These are phyloP conservation scores for Epinotia ramella DNA, from an alignment of 2,888 invertebrate genomes.

Conservation along the genomic window DNA sequence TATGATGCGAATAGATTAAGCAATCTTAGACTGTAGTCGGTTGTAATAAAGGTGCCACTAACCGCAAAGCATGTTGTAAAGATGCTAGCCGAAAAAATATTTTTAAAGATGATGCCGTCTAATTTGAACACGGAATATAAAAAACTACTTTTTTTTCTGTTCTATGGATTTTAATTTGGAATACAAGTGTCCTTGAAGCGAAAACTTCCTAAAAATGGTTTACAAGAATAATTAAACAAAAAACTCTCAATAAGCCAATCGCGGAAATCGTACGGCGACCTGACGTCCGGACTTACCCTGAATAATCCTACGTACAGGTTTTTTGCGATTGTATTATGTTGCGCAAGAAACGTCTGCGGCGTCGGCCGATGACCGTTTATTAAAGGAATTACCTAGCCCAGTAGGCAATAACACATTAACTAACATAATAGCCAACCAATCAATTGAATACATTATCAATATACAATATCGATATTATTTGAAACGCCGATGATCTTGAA, in stretches of 20 bases:
- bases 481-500: too few species aligned
- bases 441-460: too few species aligned
- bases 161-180: too few species aligned
- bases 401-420: not conserved
- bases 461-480: too few species aligned
- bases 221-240: too few species aligned
- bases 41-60: not conserved
- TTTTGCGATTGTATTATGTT: not conserved
- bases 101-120: too few species aligned
- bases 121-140: too few species aligned
- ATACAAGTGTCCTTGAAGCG: too few species aligned
- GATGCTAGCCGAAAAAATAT: too few species aligned
- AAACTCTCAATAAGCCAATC: not conserved
- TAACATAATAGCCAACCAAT: not conserved
- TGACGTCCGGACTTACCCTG: not conserved
- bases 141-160: too few species aligned
- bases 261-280: not conserved
- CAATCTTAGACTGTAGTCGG: not conserved
- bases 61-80: not conserved
- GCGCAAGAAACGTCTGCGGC: not conserved
- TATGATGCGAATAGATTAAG: not conserved
- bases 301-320: not conserved
- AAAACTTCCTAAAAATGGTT: too few species aligned
- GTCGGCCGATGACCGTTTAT: constrained; percentile 1
- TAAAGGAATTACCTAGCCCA: not conserved